Evolutionary conservation across 2,113 vertebrate genomes (phyloP).

Genomic region (Scalopus aquaticus): DNA sequence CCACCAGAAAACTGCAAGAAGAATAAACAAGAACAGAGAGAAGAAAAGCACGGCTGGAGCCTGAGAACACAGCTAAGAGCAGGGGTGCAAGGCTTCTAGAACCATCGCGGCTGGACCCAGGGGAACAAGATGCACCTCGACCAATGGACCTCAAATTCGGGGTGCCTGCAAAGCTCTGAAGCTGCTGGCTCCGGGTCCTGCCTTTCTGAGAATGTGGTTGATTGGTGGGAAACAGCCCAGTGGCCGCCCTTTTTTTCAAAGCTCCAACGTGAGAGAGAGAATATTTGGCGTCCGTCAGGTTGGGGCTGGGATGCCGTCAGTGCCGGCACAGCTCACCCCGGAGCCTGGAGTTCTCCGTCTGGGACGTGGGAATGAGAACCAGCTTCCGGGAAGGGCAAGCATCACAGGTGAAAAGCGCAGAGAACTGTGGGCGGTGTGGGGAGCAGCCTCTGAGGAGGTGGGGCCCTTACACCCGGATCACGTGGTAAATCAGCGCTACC

Average conservation of each 20-base stretch:
- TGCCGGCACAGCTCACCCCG: not conserved
- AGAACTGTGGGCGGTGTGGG: too few relatives aligned
- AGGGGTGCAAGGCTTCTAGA: too few relatives aligned
- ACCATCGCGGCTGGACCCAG: not conserved
- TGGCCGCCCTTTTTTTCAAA: not conserved
- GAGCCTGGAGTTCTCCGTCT: not conserved
- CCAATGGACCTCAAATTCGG: not conserved
- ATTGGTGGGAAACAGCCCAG: not conserved
- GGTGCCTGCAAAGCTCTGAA: not conserved
- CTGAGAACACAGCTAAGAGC: not conserved
- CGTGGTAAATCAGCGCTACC: too few relatives aligned
- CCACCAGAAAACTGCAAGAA: not conserved
- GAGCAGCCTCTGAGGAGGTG: too few relatives aligned
- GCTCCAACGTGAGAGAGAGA: not conserved
- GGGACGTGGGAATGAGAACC: not conserved
- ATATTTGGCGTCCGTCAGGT: rapidly evolving
- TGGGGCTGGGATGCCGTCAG: rapidly evolving
- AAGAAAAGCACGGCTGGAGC: not conserved
- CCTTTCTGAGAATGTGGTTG: not conserved
- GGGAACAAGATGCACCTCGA: not conserved
- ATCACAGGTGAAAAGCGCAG: not conserved
- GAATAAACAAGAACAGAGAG: not conserved
- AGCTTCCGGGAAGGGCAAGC: not conserved
- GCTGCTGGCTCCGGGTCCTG: not conserved
- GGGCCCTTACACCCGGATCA: too few relatives aligned